A percentile compares a stretch with the other conserved stretches of the same genome.
Conservation (phyloP, 2,797 vertebrate genomes). For the Bryconaethiops microstoma region DNA sequence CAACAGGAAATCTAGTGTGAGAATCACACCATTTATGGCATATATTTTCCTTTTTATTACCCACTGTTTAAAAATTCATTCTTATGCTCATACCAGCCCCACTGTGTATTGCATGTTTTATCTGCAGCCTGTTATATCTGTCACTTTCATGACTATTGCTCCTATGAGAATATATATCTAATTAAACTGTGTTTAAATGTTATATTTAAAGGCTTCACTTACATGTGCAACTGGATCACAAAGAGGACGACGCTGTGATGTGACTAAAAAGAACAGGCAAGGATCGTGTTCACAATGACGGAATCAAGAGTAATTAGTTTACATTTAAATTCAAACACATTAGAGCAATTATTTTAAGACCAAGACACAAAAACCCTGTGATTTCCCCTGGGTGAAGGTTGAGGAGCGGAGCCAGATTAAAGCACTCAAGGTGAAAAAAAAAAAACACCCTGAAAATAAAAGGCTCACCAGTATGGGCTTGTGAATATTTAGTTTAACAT, state of each 20-base stretch:
- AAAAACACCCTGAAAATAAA: constrained; percentile 6
- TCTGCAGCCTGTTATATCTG: background rate
- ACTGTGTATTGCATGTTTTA: background rate
- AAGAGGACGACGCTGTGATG: constrained; percentile 27
- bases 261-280: constrained; percentile 18
- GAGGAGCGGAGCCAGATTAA: constrained; percentile 50
- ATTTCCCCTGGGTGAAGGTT: constrained; percentile 59
- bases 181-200: background rate
- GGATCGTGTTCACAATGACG: constrained; percentile 32
- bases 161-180: too few relatives aligned
- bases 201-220: background rate
- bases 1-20: background rate
- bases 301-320: constrained; percentile 56
- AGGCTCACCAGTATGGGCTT: background rate
- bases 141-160: background rate
- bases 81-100: too few relatives aligned
- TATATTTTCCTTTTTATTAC: background rate
- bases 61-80: background rate
- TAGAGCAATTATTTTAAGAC: constrained; percentile 51
- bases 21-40: background rate
- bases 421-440: constrained; percentile 54
- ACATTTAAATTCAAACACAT: constrained; percentile 55
- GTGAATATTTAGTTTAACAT: constrained; percentile 37
- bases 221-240: background rate
- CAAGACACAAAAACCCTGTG: constrained; percentile 51